Evolutionary conservation across 2,888 invertebrate species (phyloP).

Genomic region (Melanostoma scalare): DNA sequence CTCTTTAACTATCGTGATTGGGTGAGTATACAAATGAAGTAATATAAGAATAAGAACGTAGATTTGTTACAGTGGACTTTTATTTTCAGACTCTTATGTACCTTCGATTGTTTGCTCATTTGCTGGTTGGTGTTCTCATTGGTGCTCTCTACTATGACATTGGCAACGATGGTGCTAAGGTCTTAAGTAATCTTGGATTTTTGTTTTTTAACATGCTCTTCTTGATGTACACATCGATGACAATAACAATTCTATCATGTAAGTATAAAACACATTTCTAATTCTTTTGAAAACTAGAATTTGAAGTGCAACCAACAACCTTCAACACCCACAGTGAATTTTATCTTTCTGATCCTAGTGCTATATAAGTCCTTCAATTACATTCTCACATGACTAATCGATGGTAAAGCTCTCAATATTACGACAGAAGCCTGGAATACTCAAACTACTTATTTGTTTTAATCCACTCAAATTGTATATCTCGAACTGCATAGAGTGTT

Average conservation of each 20-base stretch:
- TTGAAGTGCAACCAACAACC: no score
- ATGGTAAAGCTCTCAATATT: no score
- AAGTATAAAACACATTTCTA: slow-evolving; percentile 81
- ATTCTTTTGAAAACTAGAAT: background rate
- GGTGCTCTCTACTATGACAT: slow-evolving; percentile 97
- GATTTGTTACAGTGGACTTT: background rate
- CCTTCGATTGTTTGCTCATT: slow-evolving; percentile 95
- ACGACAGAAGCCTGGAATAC: no score
- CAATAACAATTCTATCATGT: slow-evolving; percentile 98
- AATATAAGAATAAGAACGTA: slow-evolving; percentile 13
- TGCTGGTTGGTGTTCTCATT: slow-evolving; percentile 95
- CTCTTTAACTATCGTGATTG: slow-evolving; percentile 94
- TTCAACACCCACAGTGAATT: no score
- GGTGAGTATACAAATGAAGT: slow-evolving; percentile 83
- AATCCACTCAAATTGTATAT: no score
- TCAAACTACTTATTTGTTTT: no score
- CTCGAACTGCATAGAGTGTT: no score
- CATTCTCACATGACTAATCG: no score
- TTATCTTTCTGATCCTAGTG: no score
- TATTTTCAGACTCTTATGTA: slow-evolving; percentile 93
- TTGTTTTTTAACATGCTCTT: slow-evolving; percentile 99
- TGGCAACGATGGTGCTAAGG: slow-evolving; percentile 97
- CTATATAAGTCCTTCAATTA: no score
- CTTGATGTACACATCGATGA: slow-evolving; percentile 99
- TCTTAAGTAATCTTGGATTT: slow-evolving; percentile 97